Conservation (phyloP, 53 echinoderm and acorn worm genomes). For the Paelopatides confundens region DNA sequence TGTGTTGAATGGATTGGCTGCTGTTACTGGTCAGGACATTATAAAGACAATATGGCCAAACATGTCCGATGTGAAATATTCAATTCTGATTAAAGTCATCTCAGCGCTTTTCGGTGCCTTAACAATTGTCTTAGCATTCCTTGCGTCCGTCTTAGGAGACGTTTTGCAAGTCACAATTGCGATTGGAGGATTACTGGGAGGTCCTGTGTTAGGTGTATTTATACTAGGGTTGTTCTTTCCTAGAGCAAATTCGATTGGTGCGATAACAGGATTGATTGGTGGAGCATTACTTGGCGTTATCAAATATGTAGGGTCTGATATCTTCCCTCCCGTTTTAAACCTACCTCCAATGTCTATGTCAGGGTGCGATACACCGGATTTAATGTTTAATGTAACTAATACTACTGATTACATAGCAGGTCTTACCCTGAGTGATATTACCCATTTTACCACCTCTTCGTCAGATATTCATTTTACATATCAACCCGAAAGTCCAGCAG, state of each 20-base stretch:
- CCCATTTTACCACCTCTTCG: neutral
- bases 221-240: slow-evolving; percentile 22
- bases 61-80: slow-evolving; percentile 20
- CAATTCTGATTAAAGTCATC: neutral
- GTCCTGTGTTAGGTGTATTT: slow-evolving; percentile 24
- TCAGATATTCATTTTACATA: neutral
- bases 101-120: slow-evolving; percentile 2
- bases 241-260: slow-evolving; percentile 32
- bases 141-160: slow-evolving; percentile 20
- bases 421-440: neutral
- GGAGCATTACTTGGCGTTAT: neutral
- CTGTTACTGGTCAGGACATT: slow-evolving; percentile 27
- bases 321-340: neutral
- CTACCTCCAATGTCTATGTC: neutral
- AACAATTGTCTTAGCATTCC: slow-evolving; percentile 35
- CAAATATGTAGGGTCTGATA: neutral
- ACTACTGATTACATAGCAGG: neutral
- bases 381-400: neutral
- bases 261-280: neutral
- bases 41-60: slow-evolving; percentile 24
- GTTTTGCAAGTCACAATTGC: slow-evolving; percentile 1
- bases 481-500: neutral
- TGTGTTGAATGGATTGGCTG: slow-evolving; percentile 12
- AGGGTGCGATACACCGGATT: neutral
- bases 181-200: neutral